Base-by-base conservation (phyloP, 1,140 invertebrate genomes). In the Drosophila jambulina region DNA sequence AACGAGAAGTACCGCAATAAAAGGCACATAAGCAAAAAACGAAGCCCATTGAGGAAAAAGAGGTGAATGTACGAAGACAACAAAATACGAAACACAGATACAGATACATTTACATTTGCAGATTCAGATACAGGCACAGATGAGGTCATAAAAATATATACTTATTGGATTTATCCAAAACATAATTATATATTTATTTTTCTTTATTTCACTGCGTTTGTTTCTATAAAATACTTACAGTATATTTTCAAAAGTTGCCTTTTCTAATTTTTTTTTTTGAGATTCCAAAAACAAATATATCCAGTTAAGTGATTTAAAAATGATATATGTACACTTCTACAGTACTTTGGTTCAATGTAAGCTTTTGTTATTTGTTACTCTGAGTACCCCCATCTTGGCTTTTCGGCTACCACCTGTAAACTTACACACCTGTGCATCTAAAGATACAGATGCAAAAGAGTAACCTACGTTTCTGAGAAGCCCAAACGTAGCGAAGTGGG, bases 1-100 rank as follows among this genome's bases (percentile, higher is more conserved):
- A 63, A 67, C 61, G 38, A 75, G 71, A 90, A 81, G 74, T 84
- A 90, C 85, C 78, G 84, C 69, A 86, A 85, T 49, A 70, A 56
- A 75, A 49, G 43, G 51, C 27, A 27, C 51, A 38, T 32, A 68
- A 64, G 53, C 60, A 34, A 54, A 34, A 63, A 62, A 43, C 54
- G 65, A 70, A 53, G 74, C 42, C 85, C 62, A 83, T 70, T 40
- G 42, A 42, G 29, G 32, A 49, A 36, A 54, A 46, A 23, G 51
- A 87, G 84, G 80, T 87, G 80, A 87, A 88, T 71, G 84, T 78
- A 88, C 84, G 54, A 69, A 56, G 60, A 76, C 60, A 49, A 65
- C 71, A n/a, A 61, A 69, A 38, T 54, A 46, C 38, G 48, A 75
- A 21, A 34, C 19, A 38, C 27, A 65, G 34, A 64, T 48, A 68